Base-by-base conservation (phyloP, 1,140 invertebrate species). In the Drosophila bocqueti region DNA sequence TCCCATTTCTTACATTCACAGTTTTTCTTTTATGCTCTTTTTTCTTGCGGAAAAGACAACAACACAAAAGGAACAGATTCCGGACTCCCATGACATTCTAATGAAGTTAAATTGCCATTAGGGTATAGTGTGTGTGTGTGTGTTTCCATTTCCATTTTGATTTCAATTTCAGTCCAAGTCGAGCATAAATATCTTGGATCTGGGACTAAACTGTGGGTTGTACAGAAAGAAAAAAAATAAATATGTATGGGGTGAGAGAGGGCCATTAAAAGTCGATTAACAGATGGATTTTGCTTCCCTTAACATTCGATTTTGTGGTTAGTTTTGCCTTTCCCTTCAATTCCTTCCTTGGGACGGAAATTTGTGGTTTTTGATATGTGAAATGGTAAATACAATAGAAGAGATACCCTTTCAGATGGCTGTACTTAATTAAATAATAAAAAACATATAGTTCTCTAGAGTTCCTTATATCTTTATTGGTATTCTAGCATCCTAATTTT, bases 21-120 rank as follows among this genome's bases (percentile, higher is more conserved):
- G 45, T 61, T 52, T 29, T n/a, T 31, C n/a, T 24, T 38, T 38
- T 15, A 3, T 4, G 7, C 8, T 7, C 5, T 38, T 21, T 36
- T 54, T 61, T 45, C 36, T 16, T n/a, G 16, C 7, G 40, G 57
- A 47, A 62, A 55, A 40, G 13, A 21, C n/a, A 49, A 63, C 58
- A 55, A 36, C 13, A 55, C 52, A 40, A 50, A 67, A 42, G 38
- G 26, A 68, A 68, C 45, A 40, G 26, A 49, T 67, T 63, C 34
- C n/a, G n/a, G 24, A 15, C 58, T 83, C 55, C 64, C 74, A 71
- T 83, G 76, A 61, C 81, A 83, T 83, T 83, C 76, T 64, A 83
- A 68, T 84, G 67, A 80, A 80, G 73, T 77, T 79, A 73, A 83
- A 84, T 83, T 83, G 81, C 57, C 71, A 66, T 38, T 26, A 57